These are phyloP conservation scores for Dipus sagitta DNA, from an alignment of 2,797 vertebrate species.

Conservation along the genomic window DNA sequence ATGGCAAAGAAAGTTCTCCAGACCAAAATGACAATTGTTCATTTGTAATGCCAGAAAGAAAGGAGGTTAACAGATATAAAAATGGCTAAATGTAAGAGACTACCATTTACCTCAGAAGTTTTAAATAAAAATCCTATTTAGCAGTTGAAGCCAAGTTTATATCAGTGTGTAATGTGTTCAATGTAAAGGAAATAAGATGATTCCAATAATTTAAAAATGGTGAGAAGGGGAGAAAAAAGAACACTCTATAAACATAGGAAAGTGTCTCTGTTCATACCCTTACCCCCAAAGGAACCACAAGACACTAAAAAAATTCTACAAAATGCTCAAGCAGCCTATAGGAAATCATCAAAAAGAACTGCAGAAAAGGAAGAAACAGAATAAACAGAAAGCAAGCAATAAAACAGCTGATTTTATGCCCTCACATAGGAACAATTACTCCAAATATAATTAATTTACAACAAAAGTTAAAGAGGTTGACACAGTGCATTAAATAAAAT, in stretches of 20 bases:
- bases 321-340: not conserved
- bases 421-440: slow-evolving; percentile 6
- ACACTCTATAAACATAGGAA: not conserved
- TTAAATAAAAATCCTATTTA: not conserved
- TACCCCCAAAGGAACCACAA: not conserved
- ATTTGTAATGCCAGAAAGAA: too few relatives aligned
- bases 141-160: not conserved
- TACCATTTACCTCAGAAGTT: not conserved
- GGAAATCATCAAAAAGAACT: not conserved
- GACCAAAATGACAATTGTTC: not conserved
- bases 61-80: not conserved
- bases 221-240: not conserved
- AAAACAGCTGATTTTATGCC: not conserved
- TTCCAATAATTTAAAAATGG: slow-evolving; percentile 18
- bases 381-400: not conserved
- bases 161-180: not conserved
- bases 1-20: not conserved
- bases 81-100: not conserved
- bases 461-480: not conserved
- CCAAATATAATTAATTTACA: not conserved
- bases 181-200: not conserved
- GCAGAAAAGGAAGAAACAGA: not conserved
- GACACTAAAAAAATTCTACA: not conserved
- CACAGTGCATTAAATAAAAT: not conserved
- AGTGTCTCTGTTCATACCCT: not conserved